Conservation (phyloP, 2,888 invertebrate genomes). For the Philopedon plagiatum region DNA sequence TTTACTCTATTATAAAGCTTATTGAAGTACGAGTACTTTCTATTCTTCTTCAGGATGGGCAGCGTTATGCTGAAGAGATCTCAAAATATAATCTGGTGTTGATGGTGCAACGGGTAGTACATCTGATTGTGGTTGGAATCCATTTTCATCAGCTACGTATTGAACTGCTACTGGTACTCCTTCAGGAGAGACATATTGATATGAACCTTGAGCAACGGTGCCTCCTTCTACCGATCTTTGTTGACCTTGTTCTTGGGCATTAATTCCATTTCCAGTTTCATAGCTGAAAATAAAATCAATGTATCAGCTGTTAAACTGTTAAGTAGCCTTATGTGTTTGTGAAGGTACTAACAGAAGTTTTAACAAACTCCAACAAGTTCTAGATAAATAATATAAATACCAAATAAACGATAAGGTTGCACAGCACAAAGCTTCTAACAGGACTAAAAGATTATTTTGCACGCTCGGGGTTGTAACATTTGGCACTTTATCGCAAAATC, state of each 20-base stretch:
- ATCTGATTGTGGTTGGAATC: constrained; percentile 60
- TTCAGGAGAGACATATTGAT: constrained; percentile 60
- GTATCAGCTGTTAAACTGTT: too few species aligned
- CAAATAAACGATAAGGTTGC: too few species aligned
- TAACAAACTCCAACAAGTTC: too few species aligned
- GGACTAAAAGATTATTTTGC: too few species aligned
- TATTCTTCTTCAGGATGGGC: constrained; percentile 59
- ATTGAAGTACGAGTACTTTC: too few species aligned
- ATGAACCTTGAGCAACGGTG: constrained; percentile 69
- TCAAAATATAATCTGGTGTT: constrained; percentile 70
- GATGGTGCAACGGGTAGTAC: constrained; percentile 55
- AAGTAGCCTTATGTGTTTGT: too few species aligned
- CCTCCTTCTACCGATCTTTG: constrained; percentile 65
- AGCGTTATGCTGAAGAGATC: constrained; percentile 73
- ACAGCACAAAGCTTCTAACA: too few species aligned
- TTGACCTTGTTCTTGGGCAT: constrained; percentile 73
- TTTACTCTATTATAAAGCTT: too few species aligned
- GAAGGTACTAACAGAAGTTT: too few species aligned
- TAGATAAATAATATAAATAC: too few species aligned
- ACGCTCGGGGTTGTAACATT: too few species aligned
- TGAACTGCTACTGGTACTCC: constrained; percentile 55
- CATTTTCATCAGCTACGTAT: constrained; percentile 62
- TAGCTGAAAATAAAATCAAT: constrained; percentile 64
- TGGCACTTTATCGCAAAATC: too few species aligned
- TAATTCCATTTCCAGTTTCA: constrained; percentile 76